Evolutionary conservation across 2,797 vertebrate species (phyloP), one percentile per base, ranked within the genome.

Genomic region (Psittacula echo): DNA sequence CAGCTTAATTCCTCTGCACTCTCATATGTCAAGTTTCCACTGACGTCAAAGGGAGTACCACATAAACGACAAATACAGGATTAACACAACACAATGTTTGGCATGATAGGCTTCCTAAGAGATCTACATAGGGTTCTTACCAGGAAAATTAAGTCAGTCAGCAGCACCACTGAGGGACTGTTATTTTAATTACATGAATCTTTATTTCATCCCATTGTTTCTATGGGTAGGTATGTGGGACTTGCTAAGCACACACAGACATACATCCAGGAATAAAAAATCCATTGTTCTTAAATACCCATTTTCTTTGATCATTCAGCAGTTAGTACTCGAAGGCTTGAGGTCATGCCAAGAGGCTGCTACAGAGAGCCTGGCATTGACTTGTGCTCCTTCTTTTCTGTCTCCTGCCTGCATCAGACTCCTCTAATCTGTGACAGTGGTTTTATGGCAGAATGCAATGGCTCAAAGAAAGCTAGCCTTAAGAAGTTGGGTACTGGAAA

Each of bases 1-100:
- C 37, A 65, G 10, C 45, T 41, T 23, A 27, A 86, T 94, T 78
- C 37, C 21, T 82, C 54, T 64, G 48, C 19, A 19, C 42, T 74
- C 45, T 94, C n/a, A 3, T 20, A 61, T 77, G 95, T 76, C 37
- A 67, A 74, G 27, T 79, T 79, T 93, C 89, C 67, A 85, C 82
- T 95, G 94, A 94, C 13, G 10, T 93, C 90, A 85, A 23, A 80
- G 82, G 37, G 56, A 91, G 74, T 26, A 61, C 74, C 48, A 30
- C 26, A 41, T 53, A 74, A 79, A 80, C 32, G 44, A 92, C 71
- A 80, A 85, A 61, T 10, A 71, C 77, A 61, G 68, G 77, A 80
- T 86, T 87, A 86, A 70, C 24, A 70, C 0, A 0, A 86, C 62
- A 85, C 53, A 45, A 26, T 51, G 50, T 84, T 66, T 89, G 91